Evolutionary conservation across 2,888 invertebrate species (phyloP).

Genomic region (Drosophila aldrichi): DNA sequence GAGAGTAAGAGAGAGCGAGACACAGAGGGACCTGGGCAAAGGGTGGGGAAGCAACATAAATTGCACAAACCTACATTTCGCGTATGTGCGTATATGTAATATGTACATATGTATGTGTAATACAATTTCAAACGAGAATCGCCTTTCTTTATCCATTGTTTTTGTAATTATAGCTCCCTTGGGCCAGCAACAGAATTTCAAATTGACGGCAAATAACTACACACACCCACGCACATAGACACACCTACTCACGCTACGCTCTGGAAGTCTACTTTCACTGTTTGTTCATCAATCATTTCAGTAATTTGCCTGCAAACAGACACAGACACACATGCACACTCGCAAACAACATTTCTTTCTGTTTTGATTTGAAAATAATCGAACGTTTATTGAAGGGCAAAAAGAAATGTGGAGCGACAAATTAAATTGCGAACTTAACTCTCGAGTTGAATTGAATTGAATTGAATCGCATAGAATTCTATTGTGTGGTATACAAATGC

Average conservation of each 20-base stretch:
- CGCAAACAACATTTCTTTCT: constrained; percentile 6
- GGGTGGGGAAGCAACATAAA: constrained; percentile 5
- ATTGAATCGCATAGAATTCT: too few species aligned
- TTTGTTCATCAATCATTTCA: constrained; percentile 54
- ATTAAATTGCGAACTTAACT: background rate
- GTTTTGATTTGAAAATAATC: constrained; percentile 39
- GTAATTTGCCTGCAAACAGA: constrained; percentile 32
- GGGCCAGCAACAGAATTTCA: constrained; percentile 24
- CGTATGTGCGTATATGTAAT: too few species aligned
- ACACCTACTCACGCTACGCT: background rate
- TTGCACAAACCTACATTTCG: background rate
- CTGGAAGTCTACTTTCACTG: constrained; percentile 38
- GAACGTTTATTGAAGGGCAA: constrained; percentile 13
- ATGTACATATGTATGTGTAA: background rate
- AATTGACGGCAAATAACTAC: constrained; percentile 23
- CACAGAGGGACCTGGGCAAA: background rate
- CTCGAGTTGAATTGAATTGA: too few species aligned
- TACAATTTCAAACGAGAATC: constrained; percentile 30
- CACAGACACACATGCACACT: background rate
- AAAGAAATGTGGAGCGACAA: constrained; percentile 1
- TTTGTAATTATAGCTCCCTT: constrained; percentile 41
- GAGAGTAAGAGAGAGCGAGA: background rate
- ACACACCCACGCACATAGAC: background rate
- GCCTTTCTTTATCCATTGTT: constrained; percentile 26
- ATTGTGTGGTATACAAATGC: too few species aligned